A percentile compares a stretch with the other conserved stretches of the same genome.
Conservation (phyloP, 2,113 vertebrate species). For the Numenius arquata region DNA sequence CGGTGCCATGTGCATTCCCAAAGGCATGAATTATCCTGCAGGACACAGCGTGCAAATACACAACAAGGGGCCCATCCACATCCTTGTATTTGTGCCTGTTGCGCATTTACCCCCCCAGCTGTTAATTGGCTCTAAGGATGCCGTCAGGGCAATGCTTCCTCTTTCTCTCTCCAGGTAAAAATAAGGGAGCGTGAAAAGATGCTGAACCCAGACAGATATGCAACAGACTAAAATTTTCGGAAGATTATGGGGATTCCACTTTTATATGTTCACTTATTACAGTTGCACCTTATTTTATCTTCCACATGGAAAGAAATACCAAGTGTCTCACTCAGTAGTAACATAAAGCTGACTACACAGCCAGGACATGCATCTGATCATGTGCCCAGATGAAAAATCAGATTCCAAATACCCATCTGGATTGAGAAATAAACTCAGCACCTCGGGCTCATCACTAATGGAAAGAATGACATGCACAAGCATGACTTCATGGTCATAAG, state of each 20-base stretch:
- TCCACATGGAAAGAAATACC: neutral
- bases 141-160: neutral
- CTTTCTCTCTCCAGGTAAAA: neutral
- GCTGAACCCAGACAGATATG: neutral
- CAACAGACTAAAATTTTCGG: neutral
- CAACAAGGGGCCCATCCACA: neutral
- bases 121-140: neutral
- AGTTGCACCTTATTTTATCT: neutral
- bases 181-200: neutral
- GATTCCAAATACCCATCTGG: neutral
- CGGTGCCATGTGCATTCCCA: neutral
- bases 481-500: conserved; percentile 18
- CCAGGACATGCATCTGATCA: neutral
- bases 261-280: neutral
- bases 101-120: neutral
- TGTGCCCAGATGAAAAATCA: neutral
- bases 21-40: neutral
- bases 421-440: neutral
- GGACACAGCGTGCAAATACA: neutral
- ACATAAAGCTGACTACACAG: neutral
- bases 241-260: neutral
- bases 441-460: neutral
- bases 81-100: neutral
- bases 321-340: neutral
- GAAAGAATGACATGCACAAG: conserved; percentile 36